Conservation (phyloP, 2,888 invertebrate species). For the Leistus spinibarbis region DNA sequence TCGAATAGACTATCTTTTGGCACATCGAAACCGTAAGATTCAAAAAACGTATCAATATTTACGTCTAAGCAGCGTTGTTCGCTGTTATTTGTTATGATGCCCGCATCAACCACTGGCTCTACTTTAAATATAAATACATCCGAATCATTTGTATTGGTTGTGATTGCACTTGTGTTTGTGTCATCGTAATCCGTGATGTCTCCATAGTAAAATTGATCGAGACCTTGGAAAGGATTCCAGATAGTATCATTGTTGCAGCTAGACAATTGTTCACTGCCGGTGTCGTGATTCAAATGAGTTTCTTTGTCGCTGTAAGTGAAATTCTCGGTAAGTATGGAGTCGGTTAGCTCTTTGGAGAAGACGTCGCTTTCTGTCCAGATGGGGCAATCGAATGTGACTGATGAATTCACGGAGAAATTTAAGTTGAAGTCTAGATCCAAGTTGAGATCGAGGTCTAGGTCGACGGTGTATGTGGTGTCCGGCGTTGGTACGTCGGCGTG, state of each 20-base stretch:
- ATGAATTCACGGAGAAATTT: conserved; percentile 10
- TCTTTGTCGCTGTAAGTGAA: background rate
- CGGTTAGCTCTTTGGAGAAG: conserved; percentile 12
- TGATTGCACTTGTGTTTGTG: background rate
- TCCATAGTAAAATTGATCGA: conserved; percentile 16
- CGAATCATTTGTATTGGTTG: background rate
- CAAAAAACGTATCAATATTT: conserved; percentile 10
- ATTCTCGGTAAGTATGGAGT: conserved; percentile 8
- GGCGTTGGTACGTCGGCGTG: conserved; percentile 1
- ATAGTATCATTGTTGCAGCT: background rate
- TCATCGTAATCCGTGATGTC: conserved; percentile 1
- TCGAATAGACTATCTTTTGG: conserved; percentile 26
- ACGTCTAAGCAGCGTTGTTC: background rate
- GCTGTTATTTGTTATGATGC: background rate
- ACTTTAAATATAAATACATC: conserved; percentile 8
- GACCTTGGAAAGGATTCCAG: background rate
- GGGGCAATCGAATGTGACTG: conserved; percentile 4
- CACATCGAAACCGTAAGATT: conserved; percentile 9
- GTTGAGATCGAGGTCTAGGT: background rate
- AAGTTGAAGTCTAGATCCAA: conserved; percentile 18
- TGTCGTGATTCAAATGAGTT: background rate
- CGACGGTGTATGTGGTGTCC: background rate
- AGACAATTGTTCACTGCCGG: background rate
- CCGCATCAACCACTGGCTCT: background rate
- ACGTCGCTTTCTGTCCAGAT: conserved; percentile 23